phyloP scores from a whole-genome alignment of 2,888 invertebrate genomes.

The Tryphoninae sp. region DNA sequence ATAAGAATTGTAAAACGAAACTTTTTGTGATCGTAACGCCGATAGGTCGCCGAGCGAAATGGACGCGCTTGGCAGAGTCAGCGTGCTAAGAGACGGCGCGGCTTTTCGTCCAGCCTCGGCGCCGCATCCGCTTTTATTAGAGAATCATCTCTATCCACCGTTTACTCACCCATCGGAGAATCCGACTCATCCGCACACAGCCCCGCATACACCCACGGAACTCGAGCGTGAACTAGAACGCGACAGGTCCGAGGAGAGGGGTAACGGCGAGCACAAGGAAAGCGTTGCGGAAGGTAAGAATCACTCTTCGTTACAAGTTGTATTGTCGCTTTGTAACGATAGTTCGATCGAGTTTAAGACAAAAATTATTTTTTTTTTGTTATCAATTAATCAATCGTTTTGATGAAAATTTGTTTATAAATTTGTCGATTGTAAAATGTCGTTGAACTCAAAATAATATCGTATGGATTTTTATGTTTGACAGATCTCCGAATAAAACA shows the following conservation, averaged over 20 bases:
- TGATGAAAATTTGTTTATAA: too few relatives aligned
- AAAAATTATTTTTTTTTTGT: too few relatives aligned
- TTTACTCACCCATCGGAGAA: constrained; percentile 76
- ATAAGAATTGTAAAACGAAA: neutral
- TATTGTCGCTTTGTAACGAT: neutral
- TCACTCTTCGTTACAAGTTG: neutral
- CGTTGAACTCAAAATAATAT: neutral
- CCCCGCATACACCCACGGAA: constrained; percentile 79
- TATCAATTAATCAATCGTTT: too few relatives aligned
- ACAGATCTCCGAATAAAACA: constrained; percentile 83
- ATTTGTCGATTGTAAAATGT: neutral
- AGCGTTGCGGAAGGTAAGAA: constrained; percentile 79
- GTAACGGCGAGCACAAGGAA: constrained; percentile 77
- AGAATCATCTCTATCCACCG: constrained; percentile 77
- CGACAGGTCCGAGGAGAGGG: constrained; percentile 78
- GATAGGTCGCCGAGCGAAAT: constrained; percentile 78
- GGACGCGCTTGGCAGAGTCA: constrained; percentile 83
- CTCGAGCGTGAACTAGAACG: constrained; percentile 78
- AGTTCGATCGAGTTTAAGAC: too few relatives aligned
- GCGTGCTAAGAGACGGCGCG: constrained; percentile 86
- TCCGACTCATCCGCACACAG: constrained; percentile 76
- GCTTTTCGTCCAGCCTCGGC: constrained; percentile 83
- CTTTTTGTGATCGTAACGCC: neutral
- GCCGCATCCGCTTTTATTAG: constrained; percentile 84
- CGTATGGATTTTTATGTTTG: neutral